Base-by-base conservation (phyloP, 2,888 invertebrate genomes). In the Stramonita haemastoma region DNA sequence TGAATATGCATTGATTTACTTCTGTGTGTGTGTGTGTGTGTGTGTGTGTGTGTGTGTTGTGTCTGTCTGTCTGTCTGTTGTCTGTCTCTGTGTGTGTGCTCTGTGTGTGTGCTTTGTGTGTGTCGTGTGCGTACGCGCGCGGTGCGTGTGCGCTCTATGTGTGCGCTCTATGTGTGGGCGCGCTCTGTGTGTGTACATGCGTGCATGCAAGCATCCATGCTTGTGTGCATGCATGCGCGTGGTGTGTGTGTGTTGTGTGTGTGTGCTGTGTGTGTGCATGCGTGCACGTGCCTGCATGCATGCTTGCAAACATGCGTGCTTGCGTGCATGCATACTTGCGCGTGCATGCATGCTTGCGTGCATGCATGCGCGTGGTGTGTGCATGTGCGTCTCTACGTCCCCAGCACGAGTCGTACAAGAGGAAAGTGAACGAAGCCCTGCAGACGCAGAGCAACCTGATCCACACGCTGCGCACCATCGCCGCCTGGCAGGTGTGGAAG, bases 401-500 rank as follows among this genome's bases (percentile, higher is more conserved):
- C 13, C 87, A 89, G 90, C 60, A 84, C n/a, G 83, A 84, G 85
- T 15, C 8, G 60, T 90, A 86, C 56, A 88, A 89, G 79, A 26
- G 22, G 22, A 34, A 32, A 22, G 90, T 90, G 70, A 77, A 60
- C n/a, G 73, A 77, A 13, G 86, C 86, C 15, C 70, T 90, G 86
- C 36, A 77, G 46, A 17, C 5, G 26, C 81, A 86, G 34, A 81
- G 89, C 70, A 36, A 34, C 19, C 73, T 60, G 86, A 79, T 90
- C 34, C 88, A 81, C 46, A 46, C 88, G 1, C 90, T 90, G 34
- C 22, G 86, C 8, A 85, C 70, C 83, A 73, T 66, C 22, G 60
- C 88, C 22, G 85, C 90, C 81, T 90, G 90, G 90, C 77, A 83
- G 26, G 88, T 89, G 57, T 90, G 90, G 90, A 79, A 77, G 34